Base-by-base conservation (phyloP, 1,140 invertebrate genomes). In the Musca domestica region DNA sequence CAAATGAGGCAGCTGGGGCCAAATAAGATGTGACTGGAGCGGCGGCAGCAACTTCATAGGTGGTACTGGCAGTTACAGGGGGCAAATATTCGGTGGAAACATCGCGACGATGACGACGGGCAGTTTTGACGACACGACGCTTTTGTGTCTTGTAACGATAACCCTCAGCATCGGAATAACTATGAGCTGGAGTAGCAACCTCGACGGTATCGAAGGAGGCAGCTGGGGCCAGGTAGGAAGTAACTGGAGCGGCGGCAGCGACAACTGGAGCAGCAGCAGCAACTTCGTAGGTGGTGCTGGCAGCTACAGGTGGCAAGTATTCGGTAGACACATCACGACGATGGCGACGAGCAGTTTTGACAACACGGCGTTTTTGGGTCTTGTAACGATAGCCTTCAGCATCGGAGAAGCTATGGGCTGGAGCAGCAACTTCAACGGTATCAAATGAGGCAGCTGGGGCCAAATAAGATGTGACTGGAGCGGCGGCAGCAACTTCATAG, bases 371-470 rank as follows among this genome's bases (percentile, higher is more conserved):
- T 3, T 49, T 52, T 69, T 71, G 2, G 74, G 71, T 2, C 74
- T 74, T 14, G 69, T 56, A 68, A 71, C 77, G 63, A 56, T 67
- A 48, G 54, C 46, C 41, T 34, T 66, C 71, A 47, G 68, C 67
- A 1, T 70, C 67, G 10, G 65, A 15, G 58, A 66, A 70, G 14
- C 48, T 52, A 2, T 71, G 67, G 10, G 66, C 66, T 10, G 66
- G 22, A 23, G 22, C 34, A 41, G 34, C 34, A 41, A 41, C 4
- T 12, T 41, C 34, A 5, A 12, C 10, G 2, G 4, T 41, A 10
- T 41, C 5, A 10, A 58, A 61, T n/a, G 22, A 27, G 3, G 41
- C 51, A 56, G 73, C 66, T 15, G 20, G 70, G 69, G 71, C 68
- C 17, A 74, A 66, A 19, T 69, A 70, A 17, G 27, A 30, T 30